Evolutionary conservation across 1,140 invertebrate genomes (phyloP).

Genomic region (Brachionus manjavacas): DNA sequence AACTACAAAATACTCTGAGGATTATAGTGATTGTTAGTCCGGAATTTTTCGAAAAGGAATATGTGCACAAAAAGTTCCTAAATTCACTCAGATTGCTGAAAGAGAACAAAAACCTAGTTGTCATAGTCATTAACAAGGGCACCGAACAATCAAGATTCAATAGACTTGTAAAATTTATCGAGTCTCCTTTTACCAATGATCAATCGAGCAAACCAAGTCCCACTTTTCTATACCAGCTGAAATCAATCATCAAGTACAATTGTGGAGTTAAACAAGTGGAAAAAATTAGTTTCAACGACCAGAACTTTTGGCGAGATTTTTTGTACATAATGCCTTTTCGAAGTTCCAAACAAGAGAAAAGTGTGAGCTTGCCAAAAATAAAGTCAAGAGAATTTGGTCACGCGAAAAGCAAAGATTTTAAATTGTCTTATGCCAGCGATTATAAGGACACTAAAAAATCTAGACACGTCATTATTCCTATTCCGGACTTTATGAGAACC

Average conservation of each 20-base stretch:
- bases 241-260: slow-evolving; percentile 12
- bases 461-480: slow-evolving; percentile 11
- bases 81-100: neutral
- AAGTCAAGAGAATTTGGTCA: neutral
- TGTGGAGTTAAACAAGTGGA: slow-evolving; percentile 15
- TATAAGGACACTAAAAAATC: neutral
- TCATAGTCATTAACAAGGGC: neutral
- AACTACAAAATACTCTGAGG: neutral
- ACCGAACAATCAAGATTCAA: neutral
- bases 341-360: neutral
- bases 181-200: neutral
- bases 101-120: neutral
- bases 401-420: neutral
- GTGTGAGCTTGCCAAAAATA: neutral
- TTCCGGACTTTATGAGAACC: slow-evolving; percentile 40
- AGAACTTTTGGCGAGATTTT: slow-evolving; percentile 10
- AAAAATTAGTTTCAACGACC: neutral
- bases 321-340: slow-evolving; percentile 1
- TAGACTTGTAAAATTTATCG: neutral
- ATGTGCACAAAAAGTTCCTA: neutral
- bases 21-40: neutral
- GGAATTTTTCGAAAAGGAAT: neutral
- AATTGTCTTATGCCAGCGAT: neutral
- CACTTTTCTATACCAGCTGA: neutral
- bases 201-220: neutral